These are phyloP conservation scores for Drosophila paramelanica DNA, from an alignment of 2,888 invertebrate species.

Conservation along the genomic window DNA sequence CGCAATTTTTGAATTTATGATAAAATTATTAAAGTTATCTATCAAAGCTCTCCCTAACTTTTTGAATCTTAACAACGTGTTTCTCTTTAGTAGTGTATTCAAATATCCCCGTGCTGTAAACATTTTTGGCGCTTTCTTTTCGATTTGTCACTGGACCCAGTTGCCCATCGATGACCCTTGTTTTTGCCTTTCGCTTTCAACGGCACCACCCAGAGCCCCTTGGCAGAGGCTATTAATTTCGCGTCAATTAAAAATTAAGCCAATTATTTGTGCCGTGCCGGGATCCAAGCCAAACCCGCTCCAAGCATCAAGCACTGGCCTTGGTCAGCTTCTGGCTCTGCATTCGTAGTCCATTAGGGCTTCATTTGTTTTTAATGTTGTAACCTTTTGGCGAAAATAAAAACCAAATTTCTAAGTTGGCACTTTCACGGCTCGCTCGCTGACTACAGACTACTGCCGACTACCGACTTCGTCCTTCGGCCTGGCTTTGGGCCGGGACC, in stretches of 20 bases:
- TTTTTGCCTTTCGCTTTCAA: constrained; percentile 38
- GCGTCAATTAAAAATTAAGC: constrained; percentile 82
- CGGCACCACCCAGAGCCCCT: constrained; percentile 27
- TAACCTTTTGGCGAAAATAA: constrained; percentile 75
- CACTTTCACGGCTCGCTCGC: constrained; percentile 74
- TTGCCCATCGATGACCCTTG: constrained; percentile 22
- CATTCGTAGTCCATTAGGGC: constrained; percentile 77
- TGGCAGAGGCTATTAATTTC: constrained; percentile 76
- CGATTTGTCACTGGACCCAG: constrained; percentile 63
- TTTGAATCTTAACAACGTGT: not conserved
- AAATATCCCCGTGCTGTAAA: constrained; percentile 3
- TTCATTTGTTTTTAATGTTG: constrained; percentile 80
- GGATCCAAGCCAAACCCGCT: constrained; percentile 41
- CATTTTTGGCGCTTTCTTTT: constrained; percentile 27
- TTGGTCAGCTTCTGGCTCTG: constrained; percentile 42
- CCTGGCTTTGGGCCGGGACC: constrained; percentile 27
- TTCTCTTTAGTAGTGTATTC: not conserved
- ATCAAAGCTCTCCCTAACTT: not conserved
- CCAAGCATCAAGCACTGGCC: constrained; percentile 19
- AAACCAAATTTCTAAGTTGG: constrained; percentile 71
- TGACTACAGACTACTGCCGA: constrained; percentile 15
- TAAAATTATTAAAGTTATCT: too few species aligned
- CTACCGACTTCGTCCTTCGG: constrained; percentile 18
- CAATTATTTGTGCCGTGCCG: constrained; percentile 75
- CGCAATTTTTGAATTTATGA: not conserved